Conservation (phyloP, 2,797 vertebrate species). For the Sebastes diploproa region DNA sequence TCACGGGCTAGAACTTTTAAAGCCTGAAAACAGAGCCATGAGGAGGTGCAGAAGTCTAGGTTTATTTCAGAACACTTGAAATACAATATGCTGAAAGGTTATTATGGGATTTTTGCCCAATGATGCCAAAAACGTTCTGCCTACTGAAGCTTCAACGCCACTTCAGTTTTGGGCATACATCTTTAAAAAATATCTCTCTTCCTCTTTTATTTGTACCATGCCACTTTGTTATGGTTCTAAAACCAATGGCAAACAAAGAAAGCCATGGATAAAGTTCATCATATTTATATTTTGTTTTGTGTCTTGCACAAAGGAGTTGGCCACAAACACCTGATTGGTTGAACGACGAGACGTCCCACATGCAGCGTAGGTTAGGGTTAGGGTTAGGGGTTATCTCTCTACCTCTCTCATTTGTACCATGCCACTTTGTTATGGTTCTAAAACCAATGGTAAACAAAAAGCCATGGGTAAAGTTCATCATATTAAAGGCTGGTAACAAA, state of each 20-base stretch:
- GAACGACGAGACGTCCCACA: not conserved
- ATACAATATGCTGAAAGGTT: too few relatives aligned
- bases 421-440: not conserved
- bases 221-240: not conserved
- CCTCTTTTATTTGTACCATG: not conserved
- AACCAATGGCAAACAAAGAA: not conserved
- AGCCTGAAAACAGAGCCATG: too few relatives aligned
- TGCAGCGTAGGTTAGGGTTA: not conserved
- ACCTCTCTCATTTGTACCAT: not conserved
- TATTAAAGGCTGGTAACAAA: slow-evolving; percentile 31
- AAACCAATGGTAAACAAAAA: not conserved
- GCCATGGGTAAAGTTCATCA: not conserved
- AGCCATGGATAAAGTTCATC: not conserved
- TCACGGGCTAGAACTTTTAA: too few relatives aligned
- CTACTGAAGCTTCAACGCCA: too few relatives aligned
- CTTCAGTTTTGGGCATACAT: not conserved
- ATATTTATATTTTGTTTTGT: slow-evolving; percentile 32
- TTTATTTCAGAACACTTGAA: too few relatives aligned
- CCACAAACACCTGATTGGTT: slow-evolving; percentile 72
- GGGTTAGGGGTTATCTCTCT: not conserved
- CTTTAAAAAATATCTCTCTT: not conserved
- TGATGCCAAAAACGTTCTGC: too few relatives aligned
- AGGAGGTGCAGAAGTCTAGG: too few relatives aligned
- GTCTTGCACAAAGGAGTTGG: slow-evolving; percentile 26
- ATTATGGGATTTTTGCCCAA: too few relatives aligned